Conservation (phyloP, 1,140 invertebrate species). For the Ganaspis sp. region DNA sequence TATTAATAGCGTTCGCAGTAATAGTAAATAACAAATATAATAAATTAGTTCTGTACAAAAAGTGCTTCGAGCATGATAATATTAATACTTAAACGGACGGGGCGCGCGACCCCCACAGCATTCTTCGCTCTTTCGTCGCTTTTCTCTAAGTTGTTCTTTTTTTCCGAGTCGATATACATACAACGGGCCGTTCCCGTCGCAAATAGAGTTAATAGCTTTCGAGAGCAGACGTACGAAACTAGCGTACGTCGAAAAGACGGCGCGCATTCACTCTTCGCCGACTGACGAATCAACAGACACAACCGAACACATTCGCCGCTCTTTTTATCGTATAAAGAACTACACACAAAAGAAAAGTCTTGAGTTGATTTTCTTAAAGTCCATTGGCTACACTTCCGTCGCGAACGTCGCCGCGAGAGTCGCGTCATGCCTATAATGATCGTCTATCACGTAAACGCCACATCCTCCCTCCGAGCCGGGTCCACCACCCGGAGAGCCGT, state of each 20-base stretch:
- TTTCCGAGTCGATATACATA: constrained; percentile 11
- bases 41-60: constrained; percentile 77
- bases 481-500: constrained; percentile 57
- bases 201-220: constrained; percentile 36
- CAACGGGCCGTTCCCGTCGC: neutral
- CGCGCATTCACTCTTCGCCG: constrained; percentile 29
- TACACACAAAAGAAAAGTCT: constrained; percentile 20
- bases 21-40: constrained; percentile 75
- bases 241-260: neutral
- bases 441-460: constrained; percentile 78
- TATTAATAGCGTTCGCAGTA: constrained; percentile 59
- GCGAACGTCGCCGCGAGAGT: constrained; percentile 77
- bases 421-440: constrained; percentile 79
- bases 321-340: constrained; percentile 21
- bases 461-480: constrained; percentile 44
- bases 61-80: constrained; percentile 69
- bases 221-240: constrained; percentile 40
- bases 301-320: constrained; percentile 29
- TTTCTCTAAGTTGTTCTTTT: constrained; percentile 29
- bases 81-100: constrained; percentile 63
- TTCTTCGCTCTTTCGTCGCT: constrained; percentile 46
- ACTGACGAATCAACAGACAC: constrained; percentile 2
- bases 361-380: constrained; percentile 7
- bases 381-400: constrained; percentile 79
- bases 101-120: constrained; percentile 55